A percentile compares a stretch with the other conserved stretches of the same genome.
These are phyloP conservation scores for Chloroclystis v-ata DNA, from an alignment of 2,888 invertebrate species.

Conservation along the genomic window DNA sequence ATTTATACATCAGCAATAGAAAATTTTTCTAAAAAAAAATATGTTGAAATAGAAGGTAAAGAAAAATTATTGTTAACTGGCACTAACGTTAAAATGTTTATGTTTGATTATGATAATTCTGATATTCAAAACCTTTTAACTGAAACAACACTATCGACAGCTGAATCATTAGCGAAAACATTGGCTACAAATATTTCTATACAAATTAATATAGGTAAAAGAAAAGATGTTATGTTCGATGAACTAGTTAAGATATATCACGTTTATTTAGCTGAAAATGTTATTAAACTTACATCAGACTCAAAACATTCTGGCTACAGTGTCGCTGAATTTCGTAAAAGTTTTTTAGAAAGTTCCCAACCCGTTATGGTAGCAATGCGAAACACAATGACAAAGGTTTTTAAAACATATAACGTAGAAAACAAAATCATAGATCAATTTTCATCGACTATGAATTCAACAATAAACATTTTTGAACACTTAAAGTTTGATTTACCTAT, in stretches of 20 bases:
- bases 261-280: conserved; percentile 6
- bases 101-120: conserved; percentile 1
- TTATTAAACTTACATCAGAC: not conserved
- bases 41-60: not conserved
- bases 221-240: conserved; percentile 1
- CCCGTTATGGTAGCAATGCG: not conserved
- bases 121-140: not conserved
- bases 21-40: conserved; percentile 3
- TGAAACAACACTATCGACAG: not conserved
- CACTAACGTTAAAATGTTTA: not conserved
- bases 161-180: not conserved
- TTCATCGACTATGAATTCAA: too few relatives aligned
- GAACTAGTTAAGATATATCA: conserved; percentile 8
- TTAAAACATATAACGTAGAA: not conserved
- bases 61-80: conserved; percentile 1
- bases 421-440: too few relatives aligned
- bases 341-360: conserved; percentile 6
- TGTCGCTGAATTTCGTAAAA: conserved; percentile 1
- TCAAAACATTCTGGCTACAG: not conserved
- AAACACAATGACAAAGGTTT: conserved; percentile 5
- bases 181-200: conserved; percentile 5
- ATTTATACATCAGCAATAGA: conserved; percentile 9
- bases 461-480: not conserved
- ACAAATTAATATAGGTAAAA: not conserved
- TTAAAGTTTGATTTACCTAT: conserved; percentile 6